Conservation (phyloP, 2,888 invertebrate species). For the Rotaria macrura region DNA sequence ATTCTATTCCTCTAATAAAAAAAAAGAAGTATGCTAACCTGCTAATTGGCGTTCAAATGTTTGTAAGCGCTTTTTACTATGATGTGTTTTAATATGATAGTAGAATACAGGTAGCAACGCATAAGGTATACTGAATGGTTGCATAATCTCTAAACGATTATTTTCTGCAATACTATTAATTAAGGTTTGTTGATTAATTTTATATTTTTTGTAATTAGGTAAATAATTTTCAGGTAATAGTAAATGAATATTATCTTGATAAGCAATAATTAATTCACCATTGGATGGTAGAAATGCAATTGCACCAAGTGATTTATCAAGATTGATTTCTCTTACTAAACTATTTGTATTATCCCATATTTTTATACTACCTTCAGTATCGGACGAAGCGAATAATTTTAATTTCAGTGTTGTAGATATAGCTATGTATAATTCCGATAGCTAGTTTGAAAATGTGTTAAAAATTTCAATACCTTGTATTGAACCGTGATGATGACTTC, state of each 20-base stretch:
- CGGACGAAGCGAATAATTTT: conserved; percentile 11
- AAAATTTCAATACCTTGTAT: neutral
- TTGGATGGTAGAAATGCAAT: neutral
- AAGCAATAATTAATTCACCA: neutral
- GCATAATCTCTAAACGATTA: neutral
- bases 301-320: neutral
- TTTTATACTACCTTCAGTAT: neutral
- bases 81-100: neutral
- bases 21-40: neutral
- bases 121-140: neutral
- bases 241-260: neutral
- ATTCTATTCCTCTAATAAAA: too few species aligned
- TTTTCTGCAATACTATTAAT: neutral
- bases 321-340: neutral
- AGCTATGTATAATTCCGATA: neutral
- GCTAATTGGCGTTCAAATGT: neutral
- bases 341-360: neutral
- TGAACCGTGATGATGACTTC: neutral
- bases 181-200: neutral
- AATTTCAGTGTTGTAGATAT: neutral
- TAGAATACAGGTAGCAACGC: neutral
- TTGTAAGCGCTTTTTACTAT: neutral
- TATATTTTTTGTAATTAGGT: neutral
- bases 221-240: neutral
- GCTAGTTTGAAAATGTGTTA: too few species aligned